phyloP scores from a whole-genome alignment of 1,140 invertebrate genomes.

The Subanguina moxae region DNA sequence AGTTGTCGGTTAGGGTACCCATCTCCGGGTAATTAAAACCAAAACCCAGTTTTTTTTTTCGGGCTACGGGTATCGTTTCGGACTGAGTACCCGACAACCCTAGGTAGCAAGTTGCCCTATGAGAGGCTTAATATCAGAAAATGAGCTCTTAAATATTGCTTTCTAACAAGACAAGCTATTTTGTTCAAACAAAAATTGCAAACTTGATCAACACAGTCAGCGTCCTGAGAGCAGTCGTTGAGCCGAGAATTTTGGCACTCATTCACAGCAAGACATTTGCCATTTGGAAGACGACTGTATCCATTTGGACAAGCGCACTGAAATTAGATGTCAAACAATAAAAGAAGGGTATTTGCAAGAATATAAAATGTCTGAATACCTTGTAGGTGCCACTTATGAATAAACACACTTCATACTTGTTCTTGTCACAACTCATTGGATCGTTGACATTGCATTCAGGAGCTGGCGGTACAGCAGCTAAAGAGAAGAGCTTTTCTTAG shows the following conservation, averaged over 20 bases:
- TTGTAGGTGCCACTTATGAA: slow-evolving; percentile 55
- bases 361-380: too few relatives aligned
- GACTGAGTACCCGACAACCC: too few relatives aligned
- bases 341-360: too few relatives aligned
- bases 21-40: too few relatives aligned
- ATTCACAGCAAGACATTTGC: slow-evolving; percentile 57
- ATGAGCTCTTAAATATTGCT: too few relatives aligned
- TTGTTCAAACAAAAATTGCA: not conserved
- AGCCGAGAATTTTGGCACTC: slow-evolving; percentile 50
- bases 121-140: too few relatives aligned
- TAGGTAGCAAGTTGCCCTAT: too few relatives aligned
- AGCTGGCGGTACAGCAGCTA: slow-evolving; percentile 46
- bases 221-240: slow-evolving; percentile 50
- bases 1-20: too few relatives aligned
- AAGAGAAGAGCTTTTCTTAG: slow-evolving; percentile 14
- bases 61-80: too few relatives aligned
- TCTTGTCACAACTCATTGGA: slow-evolving; percentile 57
- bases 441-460: slow-evolving; percentile 59
- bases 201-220: slow-evolving; percentile 55
- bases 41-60: too few relatives aligned
- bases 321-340: too few relatives aligned
- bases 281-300: slow-evolving; percentile 55
- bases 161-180: too few relatives aligned
- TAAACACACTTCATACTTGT: slow-evolving; percentile 53
- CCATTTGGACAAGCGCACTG: slow-evolving; percentile 48